Evolutionary conservation across 2,888 invertebrate species (phyloP), one percentile per base, ranked within the genome.

Genomic region (Gonocerus acuteangulatus): DNA sequence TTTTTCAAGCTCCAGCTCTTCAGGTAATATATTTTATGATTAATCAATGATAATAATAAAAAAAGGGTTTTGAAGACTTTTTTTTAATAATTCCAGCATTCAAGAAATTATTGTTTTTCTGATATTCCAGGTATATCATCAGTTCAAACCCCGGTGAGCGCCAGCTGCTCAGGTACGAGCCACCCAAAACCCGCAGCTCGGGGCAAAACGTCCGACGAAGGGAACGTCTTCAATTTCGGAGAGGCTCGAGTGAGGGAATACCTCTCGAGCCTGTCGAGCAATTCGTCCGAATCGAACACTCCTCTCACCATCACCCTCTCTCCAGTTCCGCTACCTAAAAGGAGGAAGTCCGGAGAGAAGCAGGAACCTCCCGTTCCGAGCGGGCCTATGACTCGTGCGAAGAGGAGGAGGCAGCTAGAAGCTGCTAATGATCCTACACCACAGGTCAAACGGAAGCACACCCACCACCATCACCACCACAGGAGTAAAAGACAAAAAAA

Each of bases 211-310:
- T 72, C 71, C 0, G 72, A 71, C 1, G 73, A 72, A 32, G 70
- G 72, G 1, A 73, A 68, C 59, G 75, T 75, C 34, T 78, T 78
- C 67, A 76, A 76, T 66, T 78, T 78, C 62, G 72, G 74, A 18
- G 77, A 78, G 63, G 74, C 75, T 13, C 73, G 75, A 61, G 77
- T 78, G 19, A 76, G 74, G 65, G 77, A 78, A 62, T 78, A 78
- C 67, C 71, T 78, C 13, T 77, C 76, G 27, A 78, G 77, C 23
- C 69, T 78, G 47, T 77, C 77, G 4, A 77, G 77, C n/a, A 70
- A 69, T 23, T 74, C 74, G 2, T 72, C 73, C 18, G 67, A 65
- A 32, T 54, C 59, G 1, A 45, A 45, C 16, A 48, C 27, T 4
- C 52, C 52, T 9, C 19, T 56, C 11, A 15, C 54, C 15, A 39